A percentile compares a stretch with the other conserved stretches of the same genome.
Conservation (phyloP, 2,888 invertebrate genomes). For the Acanthacorydalis orientalis region DNA sequence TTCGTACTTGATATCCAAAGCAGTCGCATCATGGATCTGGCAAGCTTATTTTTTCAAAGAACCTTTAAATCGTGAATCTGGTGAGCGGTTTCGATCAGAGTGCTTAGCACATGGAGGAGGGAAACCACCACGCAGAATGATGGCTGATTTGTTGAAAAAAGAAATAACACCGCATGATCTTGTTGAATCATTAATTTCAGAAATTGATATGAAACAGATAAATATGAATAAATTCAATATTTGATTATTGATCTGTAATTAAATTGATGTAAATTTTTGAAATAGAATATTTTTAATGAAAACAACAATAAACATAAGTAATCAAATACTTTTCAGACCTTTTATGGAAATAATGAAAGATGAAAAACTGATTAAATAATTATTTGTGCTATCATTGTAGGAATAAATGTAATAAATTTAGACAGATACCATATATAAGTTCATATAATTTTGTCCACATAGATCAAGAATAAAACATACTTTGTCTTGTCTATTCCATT, state of each 20-base stretch:
- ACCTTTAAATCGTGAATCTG: conserved; percentile 60
- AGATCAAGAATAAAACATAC: too few relatives aligned
- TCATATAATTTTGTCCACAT: too few relatives aligned
- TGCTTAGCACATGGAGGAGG: conserved; percentile 81
- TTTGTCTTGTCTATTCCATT: too few relatives aligned
- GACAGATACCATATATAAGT: too few relatives aligned
- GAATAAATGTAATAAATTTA: too few relatives aligned
- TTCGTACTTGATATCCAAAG: conserved; percentile 88
- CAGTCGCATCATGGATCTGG: conserved; percentile 89
- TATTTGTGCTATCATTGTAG: too few relatives aligned
- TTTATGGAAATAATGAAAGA: too few relatives aligned
- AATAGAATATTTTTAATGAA: too few relatives aligned
- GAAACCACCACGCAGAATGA: conserved; percentile 58
- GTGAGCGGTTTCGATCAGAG: conserved; percentile 58
- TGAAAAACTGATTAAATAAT: too few relatives aligned
- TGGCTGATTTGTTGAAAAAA: conserved; percentile 61
- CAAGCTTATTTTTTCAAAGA: conserved; percentile 63
- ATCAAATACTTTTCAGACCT: too few relatives aligned
- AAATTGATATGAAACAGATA: conserved; percentile 47
- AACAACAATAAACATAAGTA: too few relatives aligned
- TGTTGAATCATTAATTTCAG: conserved; percentile 63
- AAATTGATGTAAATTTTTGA: too few relatives aligned
- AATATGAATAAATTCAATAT: conserved; percentile 16
- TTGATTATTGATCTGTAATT: background rate
- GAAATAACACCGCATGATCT: conserved; percentile 59